Base-by-base conservation (phyloP, 2,113 vertebrate species). In the Bujurquina vittata region DNA sequence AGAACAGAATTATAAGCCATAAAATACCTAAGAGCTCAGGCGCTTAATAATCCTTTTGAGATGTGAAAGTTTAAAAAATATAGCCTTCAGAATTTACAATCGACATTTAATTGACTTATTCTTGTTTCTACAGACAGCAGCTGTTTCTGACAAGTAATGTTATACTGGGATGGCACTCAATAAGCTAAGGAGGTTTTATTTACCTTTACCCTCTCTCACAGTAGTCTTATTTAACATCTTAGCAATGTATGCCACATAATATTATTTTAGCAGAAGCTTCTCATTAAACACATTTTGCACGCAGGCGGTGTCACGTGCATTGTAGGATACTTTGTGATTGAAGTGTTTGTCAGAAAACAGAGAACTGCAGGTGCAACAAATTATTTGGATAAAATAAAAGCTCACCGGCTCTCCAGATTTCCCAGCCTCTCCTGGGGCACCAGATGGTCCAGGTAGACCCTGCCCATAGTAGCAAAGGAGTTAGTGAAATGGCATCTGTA, bases 371-470 rank as follows among this genome's bases (percentile, higher is more conserved):
- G 49, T 62, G 20, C 26, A 82, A n/a, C 11, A 46, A 59, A 55
- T 35, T 33, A 49, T 11, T 15, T 37, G 12, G 29, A 37, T 54
- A 59, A 9, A 62, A 59, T 29, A 35, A 46, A 77, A 20, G 77
- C 95, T 96, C 89, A 99, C 98, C 96, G 97, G 97, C 76, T 99
- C 98, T 94, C 98, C 98, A 56, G 97, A 95, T 87, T 99, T 99
- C 91, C 98, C 98, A 58, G 93, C 83, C 94, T 99, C 98, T 63
- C 98, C 98, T 0, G 98, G 97, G 88, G 98, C 72, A 57, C 98
- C 98, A 20, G 96, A 87, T 33, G 98, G 96, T 67, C 98, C 98
- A 40, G 98, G 98, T 55, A 99, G 96, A 80, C 98, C 98, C 98
- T 99, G 87, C 17, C 63, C 60, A 74, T 81, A 85, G 65, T 79